Base-by-base conservation (phyloP, 2,888 invertebrate genomes). In the Noctuana brunneofusca region DNA sequence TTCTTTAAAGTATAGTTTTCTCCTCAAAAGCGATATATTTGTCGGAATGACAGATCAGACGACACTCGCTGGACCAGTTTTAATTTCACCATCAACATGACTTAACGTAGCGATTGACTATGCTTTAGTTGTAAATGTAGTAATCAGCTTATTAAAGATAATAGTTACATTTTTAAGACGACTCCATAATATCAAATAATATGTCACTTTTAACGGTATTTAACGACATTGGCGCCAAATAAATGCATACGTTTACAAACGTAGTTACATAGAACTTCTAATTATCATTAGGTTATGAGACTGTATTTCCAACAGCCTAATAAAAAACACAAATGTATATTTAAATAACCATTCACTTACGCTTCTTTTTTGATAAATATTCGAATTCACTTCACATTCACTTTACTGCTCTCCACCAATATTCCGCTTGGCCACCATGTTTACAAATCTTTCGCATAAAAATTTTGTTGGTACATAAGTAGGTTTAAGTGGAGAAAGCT, bases 161-260 rank as follows among this genome's bases (percentile, higher is more conserved):
- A 35, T n/a, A 35, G 0, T 3, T 43, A 43, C n/a, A n/a, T n/a
- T n/a, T n/a, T n/a, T n/a, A n/a, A 43, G 52, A 52, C 55, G n/a
- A 52, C 20, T 52, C 8, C 41, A 1, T 20, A 12, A 11, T 55
- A 41, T 32, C 22, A 27, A 11, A 5, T 6, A 63, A 38, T 53
- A 52, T 43, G 52, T 41, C 58, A 16, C 68, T 69, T 73, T 71
- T 88, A 91, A 91, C 90, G 91, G 91, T 88, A 83, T 87, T 84
- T 83, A 71, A 77, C 76, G 78, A 78, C 87, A 83, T 91, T 91
- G 91, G 91, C 91, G 91, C 91, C 89, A 91, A 91, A 88, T 87
- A 90, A 78, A 79, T 89, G 90, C 87, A 86, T 90, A 90, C 91
- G 91, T 90, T 90, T 86, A 80, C 89, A 84, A 78, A 72, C 65